Evolutionary conservation across 2,113 vertebrate species (phyloP), one percentile per base, ranked within the genome.

Genomic region (Aix galericulata): DNA sequence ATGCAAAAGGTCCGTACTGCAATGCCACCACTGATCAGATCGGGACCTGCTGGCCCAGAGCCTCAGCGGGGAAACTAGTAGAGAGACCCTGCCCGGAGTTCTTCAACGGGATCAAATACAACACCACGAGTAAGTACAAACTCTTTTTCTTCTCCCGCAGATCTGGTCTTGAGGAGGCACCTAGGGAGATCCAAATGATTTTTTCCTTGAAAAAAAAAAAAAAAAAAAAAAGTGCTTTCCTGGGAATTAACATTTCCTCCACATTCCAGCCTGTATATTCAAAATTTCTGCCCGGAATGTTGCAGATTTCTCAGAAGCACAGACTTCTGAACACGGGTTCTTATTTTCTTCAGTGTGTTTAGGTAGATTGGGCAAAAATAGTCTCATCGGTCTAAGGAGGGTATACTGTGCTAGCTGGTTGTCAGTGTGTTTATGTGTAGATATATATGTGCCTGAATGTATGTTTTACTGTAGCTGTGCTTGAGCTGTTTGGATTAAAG

Each of bases 31-130:
- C 98, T 10, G 99, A 99, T 96, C 98, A 99, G 98, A 99, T 99
- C 64, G 99, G 99, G 84, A 99, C 99, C 68, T 99, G 99, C 98
- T 99, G 99, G 99, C 99, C 99, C 50, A 98, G 97, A 94, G 99
- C 98, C 95, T 97, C 88, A 18, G 98, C 98, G 1, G 99, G 99
- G 66, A 98, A 98, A 38, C 96, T 99, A 5, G 99, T 99, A 79
- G 99, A 99, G 95, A 98, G 99, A 98, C 99, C 99, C 26, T 99
- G 99, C 91, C 99, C 99, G 0, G 99, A 99, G 96, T 99, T 98
- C 95, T 99, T 99, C 97, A 99, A 99, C 84, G 99, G 99, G 44
- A 98, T 99, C 96, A 99, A 99, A 95, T 99, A 99, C 98, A 99
- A 99, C 98, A 99, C 99, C 44, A 99, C 98, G 3, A 98, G 99